Evolutionary conservation across 1,140 invertebrate genomes (phyloP), one percentile per base, ranked within the genome.

Genomic region (Drosophila melanica): DNA sequence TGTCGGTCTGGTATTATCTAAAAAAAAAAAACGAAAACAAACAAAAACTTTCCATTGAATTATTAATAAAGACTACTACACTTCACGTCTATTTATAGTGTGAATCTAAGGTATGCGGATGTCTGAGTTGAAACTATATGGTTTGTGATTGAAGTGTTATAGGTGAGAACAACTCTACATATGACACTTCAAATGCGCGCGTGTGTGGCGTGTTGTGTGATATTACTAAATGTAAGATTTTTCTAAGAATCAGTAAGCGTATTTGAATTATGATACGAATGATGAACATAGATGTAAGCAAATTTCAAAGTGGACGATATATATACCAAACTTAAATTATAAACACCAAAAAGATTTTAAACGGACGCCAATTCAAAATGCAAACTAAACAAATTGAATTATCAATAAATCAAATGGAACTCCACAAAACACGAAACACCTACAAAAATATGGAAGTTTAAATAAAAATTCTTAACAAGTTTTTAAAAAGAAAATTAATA

Each of bases 191-290:
- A 70, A 55, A 74, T 81, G 74, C 75, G 79, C 79, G 87, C 79
- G 77, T 64, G 87, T 87, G 77, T 86, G 69, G 58, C 63, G 76
- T 70, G 82, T 81, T 90, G 89, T 90, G 89, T 90, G 89, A 90
- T 90, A 90, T 90, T 90, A 90, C 68, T 58, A 68, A 86, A 86
- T 68, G 87, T 90, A 90, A 82, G 62, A 44, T 67, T 53, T 59
- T 58, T 64, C 66, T 63, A 57, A 37, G 45, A 11, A 48, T 50
- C 41, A 45, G n/a, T 72, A 67, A 67, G 45, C 18, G 39, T 69
- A 75, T 66, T 71, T 53, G 4, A 41, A 67, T 54, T 50, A 71
- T 48, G 30, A 54, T 62, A 89, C 48, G 67, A 81, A 90, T 75
- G 86, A 90, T 75, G 86, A 67, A 16, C 51, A 33, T 82, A 82